Conservation (phyloP, 2,113 vertebrate species). For the Hyperopisus bebe region DNA sequence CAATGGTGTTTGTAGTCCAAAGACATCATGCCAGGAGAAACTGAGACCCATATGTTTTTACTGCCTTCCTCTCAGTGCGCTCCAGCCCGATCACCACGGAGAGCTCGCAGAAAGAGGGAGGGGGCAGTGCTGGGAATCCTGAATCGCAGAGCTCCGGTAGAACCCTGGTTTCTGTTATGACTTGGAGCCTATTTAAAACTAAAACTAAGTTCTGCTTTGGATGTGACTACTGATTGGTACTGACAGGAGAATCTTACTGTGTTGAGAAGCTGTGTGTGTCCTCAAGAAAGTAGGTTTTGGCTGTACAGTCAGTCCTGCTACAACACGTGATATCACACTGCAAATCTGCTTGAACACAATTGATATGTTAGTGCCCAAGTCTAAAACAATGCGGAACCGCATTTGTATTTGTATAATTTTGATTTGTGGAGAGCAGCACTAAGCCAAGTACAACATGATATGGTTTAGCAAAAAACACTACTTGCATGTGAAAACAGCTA, state of each 20-base stretch:
- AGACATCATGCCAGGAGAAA: neutral
- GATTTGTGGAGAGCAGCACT: neutral
- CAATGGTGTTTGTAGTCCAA: neutral
- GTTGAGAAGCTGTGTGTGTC: neutral
- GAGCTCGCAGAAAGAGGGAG: constrained; percentile 41
- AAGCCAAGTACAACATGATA: neutral
- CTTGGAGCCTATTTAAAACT: neutral
- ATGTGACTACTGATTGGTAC: neutral
- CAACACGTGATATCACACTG: neutral
- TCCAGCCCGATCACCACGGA: constrained; percentile 42
- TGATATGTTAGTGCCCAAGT: neutral
- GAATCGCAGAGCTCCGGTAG: constrained; percentile 46
- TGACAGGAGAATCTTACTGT: neutral
- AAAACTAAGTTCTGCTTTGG: neutral
- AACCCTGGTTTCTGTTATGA: neutral
- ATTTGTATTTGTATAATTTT: neutral
- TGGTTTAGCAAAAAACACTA: neutral
- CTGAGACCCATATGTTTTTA: constrained; percentile 22
- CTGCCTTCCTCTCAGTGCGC: constrained; percentile 41
- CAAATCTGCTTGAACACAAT: neutral
- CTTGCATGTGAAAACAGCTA: neutral
- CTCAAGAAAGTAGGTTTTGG: neutral
- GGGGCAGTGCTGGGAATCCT: constrained; percentile 29
- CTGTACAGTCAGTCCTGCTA: neutral
- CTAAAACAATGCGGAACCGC: neutral